phyloP scores from a whole-genome alignment of 2,888 invertebrate species.

The Spilarctia lutea region DNA sequence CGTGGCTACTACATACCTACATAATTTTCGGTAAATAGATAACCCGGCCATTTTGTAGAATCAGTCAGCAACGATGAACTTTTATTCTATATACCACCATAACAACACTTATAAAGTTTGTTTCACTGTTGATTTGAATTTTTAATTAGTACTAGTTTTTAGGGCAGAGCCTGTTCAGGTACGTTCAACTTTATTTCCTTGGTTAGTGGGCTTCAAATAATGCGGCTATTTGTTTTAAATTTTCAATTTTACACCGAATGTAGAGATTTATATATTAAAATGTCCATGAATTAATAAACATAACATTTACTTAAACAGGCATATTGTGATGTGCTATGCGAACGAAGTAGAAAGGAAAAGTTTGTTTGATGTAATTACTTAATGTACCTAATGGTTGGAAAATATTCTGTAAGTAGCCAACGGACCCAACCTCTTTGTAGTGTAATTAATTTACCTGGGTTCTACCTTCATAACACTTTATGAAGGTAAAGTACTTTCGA shows the following conservation, averaged over 20 bases:
- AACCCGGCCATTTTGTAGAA: neutral
- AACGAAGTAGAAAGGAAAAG: neutral
- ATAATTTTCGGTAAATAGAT: neutral
- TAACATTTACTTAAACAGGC: neutral
- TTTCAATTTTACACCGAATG: neutral
- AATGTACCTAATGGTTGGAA: neutral
- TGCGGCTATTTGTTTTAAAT: neutral
- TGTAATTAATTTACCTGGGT: constrained; percentile 7
- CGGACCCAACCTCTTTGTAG: constrained; percentile 8
- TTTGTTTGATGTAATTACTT: neutral
- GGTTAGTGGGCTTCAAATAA: no score
- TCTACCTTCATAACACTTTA: constrained; percentile 2
- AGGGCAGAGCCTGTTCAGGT: neutral
- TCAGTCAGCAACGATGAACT: neutral
- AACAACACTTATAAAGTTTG: neutral
- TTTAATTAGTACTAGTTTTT: neutral
- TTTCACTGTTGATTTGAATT: neutral
- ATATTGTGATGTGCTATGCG: neutral
- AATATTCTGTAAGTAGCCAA: constrained; percentile 10
- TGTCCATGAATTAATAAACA: neutral
- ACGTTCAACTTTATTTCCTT: neutral
- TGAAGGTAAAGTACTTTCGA: neutral
- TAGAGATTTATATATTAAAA: neutral
- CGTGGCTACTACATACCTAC: neutral
- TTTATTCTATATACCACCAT: neutral